phyloP scores from a whole-genome alignment of 2,888 invertebrate species.

The Nasonia oneida region DNA sequence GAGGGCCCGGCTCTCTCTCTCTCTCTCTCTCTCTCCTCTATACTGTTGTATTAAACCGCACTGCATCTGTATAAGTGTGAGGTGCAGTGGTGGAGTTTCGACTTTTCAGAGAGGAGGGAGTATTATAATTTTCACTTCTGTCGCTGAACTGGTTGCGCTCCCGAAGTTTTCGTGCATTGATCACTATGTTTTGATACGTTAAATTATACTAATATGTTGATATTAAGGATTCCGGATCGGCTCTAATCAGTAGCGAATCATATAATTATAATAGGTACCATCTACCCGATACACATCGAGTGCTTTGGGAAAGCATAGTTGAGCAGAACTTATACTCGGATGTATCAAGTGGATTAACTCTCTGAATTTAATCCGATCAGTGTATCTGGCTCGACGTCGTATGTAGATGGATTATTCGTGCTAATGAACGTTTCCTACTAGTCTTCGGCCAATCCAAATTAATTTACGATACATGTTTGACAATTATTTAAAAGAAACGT shows the following conservation, averaged over 20 bases:
- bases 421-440: constrained; percentile 51
- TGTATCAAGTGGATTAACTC: constrained; percentile 52
- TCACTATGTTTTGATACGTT: no score
- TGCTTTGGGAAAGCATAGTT: constrained; percentile 33
- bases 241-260: constrained; percentile 11
- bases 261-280: constrained; percentile 12
- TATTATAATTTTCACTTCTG: constrained; percentile 4
- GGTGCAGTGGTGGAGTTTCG: background rate
- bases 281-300: constrained; percentile 41
- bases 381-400: constrained; percentile 45
- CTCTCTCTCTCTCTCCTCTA: background rate
- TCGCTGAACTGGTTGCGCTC: no score
- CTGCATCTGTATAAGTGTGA: background rate
- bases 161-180: no score
- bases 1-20: background rate
- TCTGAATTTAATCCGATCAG: constrained; percentile 60
- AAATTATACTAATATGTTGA: background rate
- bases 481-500: no score
- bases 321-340: constrained; percentile 37
- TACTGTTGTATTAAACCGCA: constrained; percentile 26
- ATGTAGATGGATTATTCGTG: constrained; percentile 54
- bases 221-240: background rate
- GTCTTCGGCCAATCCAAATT: constrained; percentile 25
- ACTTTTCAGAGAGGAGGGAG: background rate
- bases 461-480: background rate